A percentile compares a stretch with the other conserved stretches of the same genome.
These are phyloP conservation scores for Pseudolaguvia tuberculata DNA, from an alignment of 2,113 vertebrate genomes.

Conservation along the genomic window DNA sequence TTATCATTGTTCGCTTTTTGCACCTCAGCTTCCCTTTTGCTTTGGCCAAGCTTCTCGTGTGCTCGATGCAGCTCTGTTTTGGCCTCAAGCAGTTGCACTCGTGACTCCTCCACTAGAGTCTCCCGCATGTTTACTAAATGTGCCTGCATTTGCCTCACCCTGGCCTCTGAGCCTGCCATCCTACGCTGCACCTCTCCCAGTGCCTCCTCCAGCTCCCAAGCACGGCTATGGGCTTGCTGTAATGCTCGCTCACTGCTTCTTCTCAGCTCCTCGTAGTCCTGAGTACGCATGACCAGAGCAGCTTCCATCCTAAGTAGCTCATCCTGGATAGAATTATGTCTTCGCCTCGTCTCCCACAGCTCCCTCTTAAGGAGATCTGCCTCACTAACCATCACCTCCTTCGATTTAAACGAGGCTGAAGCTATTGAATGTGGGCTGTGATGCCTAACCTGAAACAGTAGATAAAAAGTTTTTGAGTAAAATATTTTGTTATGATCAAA, in stretches of 20 bases:
- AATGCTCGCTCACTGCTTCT: conserved; percentile 59
- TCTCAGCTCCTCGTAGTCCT: conserved; percentile 65
- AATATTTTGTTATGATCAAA: too few relatives aligned
- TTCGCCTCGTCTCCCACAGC: conserved; percentile 62
- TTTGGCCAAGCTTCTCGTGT: conserved; percentile 72
- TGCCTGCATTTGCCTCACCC: conserved; percentile 81
- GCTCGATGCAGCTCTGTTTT: conserved; percentile 72
- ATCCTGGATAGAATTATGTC: conserved; percentile 65
- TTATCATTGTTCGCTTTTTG: conserved; percentile 65
- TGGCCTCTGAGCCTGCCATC: conserved; percentile 80
- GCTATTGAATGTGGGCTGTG: conserved; percentile 67
- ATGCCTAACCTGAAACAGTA: conserved; percentile 17
- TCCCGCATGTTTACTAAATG: conserved; percentile 80
- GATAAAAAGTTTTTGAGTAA: not conserved
- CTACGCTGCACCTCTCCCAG: conserved; percentile 81
- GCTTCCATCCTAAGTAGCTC: conserved; percentile 69
- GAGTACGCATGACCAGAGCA: conserved; percentile 65
- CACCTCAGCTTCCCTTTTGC: conserved; percentile 65
- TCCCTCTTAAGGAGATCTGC: conserved; percentile 69
- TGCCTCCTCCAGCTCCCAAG: conserved; percentile 74
- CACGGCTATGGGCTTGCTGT: conserved; percentile 34
- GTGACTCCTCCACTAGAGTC: conserved; percentile 70
- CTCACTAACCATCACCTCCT: conserved; percentile 54
- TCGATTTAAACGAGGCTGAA: conserved; percentile 50
- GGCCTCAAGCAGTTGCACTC: conserved; percentile 73